phyloP scores from a whole-genome alignment of 2,888 invertebrate species.

The Sesamia inferens region DNA sequence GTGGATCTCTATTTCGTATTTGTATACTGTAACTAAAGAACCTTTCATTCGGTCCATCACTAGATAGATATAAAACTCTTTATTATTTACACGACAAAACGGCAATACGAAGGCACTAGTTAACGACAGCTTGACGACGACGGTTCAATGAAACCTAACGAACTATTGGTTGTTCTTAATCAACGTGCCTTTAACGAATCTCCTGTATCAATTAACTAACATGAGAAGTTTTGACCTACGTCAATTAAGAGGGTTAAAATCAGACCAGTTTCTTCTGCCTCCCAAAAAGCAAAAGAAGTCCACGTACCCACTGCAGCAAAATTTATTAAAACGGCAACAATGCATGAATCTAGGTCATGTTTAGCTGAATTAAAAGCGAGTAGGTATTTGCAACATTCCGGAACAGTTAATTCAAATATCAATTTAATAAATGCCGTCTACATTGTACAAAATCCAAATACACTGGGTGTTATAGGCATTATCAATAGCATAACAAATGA shows the following conservation, averaged over 20 bases:
- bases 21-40: neutral
- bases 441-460: constrained; percentile 27
- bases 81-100: neutral
- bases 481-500: constrained; percentile 29
- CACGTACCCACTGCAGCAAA: constrained; percentile 34
- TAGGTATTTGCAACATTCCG: constrained; percentile 42
- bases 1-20: too few relatives aligned
- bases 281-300: constrained; percentile 22
- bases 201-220: neutral
- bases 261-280: neutral
- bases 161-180: neutral
- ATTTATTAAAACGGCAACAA: constrained; percentile 56
- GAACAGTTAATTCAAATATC: constrained; percentile 38
- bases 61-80: neutral
- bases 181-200: neutral
- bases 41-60: neutral
- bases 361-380: constrained; percentile 39
- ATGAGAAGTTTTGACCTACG: too few relatives aligned
- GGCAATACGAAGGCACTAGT: neutral
- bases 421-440: constrained; percentile 17
- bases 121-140: neutral
- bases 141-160: neutral
- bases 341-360: constrained; percentile 43
- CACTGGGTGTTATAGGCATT: neutral
- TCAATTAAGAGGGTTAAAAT: neutral